These are phyloP conservation scores for Neoascia interrupta DNA, from an alignment of 2,888 invertebrate species.

Conservation along the genomic window DNA sequence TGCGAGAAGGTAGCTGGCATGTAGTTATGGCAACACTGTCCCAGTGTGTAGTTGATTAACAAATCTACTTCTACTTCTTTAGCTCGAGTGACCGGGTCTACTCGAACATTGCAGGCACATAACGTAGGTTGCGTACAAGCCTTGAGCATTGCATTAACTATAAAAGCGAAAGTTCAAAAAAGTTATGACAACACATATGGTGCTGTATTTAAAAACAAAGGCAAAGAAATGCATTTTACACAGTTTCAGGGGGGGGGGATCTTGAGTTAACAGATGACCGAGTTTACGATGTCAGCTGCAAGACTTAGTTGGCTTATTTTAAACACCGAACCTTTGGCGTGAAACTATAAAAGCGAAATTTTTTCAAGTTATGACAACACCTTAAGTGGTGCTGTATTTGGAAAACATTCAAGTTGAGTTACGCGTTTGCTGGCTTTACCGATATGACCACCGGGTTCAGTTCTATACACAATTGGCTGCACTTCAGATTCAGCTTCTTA, in stretches of 20 bases:
- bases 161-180: not conserved
- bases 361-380: constrained; percentile 32
- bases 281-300: no score
- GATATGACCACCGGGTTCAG: no score
- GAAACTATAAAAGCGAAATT: constrained; percentile 19
- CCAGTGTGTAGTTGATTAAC: constrained; percentile 10
- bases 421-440: no score
- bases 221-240: no score
- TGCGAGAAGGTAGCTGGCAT: constrained; percentile 33
- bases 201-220: not conserved
- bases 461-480: no score
- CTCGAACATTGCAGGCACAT: not conserved
- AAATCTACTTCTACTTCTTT: constrained; percentile 7
- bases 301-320: no score
- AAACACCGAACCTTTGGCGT: not conserved
- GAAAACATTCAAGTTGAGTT: no score
- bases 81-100: not conserved
- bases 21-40: constrained; percentile 35
- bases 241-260: no score
- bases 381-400: constrained; percentile 24
- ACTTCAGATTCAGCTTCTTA: no score
- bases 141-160: not conserved
- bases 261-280: no score
- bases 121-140: not conserved
- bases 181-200: constrained; percentile 6